phyloP scores from a whole-genome alignment of 2,113 vertebrate genomes.

The Thermophis baileyi region DNA sequence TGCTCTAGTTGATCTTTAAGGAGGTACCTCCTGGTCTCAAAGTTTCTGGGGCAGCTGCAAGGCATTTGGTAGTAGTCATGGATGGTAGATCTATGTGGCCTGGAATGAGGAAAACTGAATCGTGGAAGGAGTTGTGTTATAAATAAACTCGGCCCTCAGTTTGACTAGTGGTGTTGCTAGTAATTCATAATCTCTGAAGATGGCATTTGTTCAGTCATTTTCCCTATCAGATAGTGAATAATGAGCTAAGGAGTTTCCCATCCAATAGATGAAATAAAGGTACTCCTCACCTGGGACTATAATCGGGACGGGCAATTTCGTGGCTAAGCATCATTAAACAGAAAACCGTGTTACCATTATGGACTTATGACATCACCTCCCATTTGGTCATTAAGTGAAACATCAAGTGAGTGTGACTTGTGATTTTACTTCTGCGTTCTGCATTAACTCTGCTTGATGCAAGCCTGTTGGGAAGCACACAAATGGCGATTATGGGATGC shows the following conservation, averaged over 20 bases:
- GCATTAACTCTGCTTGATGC: background rate
- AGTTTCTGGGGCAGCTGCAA: background rate
- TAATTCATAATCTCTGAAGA: background rate
- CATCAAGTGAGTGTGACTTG: background rate
- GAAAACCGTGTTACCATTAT: background rate
- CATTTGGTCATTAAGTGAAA: background rate
- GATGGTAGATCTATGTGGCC: background rate
- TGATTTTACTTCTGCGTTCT: background rate
- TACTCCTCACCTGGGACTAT: background rate
- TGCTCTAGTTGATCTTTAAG: background rate
- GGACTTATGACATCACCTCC: background rate
- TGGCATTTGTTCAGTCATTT: background rate
- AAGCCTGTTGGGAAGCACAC: background rate
- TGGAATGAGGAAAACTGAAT: background rate
- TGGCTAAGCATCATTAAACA: background rate
- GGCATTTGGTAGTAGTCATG: background rate
- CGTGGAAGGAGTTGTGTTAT: background rate
- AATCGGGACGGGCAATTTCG: background rate
- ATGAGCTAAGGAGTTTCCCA: background rate
- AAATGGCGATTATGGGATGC: background rate
- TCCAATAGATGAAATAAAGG: background rate
- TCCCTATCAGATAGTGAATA: background rate
- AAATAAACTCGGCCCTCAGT: background rate
- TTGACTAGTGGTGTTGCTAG: background rate
- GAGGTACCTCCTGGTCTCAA: background rate